These are phyloP conservation scores for Neomonachus schauinslandi DNA, from an alignment of 2,113 vertebrate genomes.

Conservation along the genomic window DNA sequence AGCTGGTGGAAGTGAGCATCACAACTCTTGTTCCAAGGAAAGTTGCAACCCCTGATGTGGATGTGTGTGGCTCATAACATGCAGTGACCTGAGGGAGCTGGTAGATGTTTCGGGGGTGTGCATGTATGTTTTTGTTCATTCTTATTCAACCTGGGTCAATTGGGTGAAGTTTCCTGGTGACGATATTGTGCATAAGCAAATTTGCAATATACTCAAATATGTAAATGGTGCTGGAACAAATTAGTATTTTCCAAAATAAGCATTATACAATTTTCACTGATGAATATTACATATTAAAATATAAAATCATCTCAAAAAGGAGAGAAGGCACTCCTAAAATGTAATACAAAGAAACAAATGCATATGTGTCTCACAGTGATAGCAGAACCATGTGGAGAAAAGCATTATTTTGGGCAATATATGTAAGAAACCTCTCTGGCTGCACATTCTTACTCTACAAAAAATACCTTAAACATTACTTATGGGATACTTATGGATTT, in stretches of 20 bases:
- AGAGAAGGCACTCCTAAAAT: neutral
- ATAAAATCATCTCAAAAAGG: neutral
- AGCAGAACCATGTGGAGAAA: neutral
- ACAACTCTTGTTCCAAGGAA: neutral
- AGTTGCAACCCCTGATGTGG: neutral
- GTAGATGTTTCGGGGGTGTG: neutral
- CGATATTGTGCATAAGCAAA: neutral
- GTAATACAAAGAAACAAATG: neutral
- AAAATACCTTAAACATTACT: neutral
- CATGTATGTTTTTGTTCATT: neutral
- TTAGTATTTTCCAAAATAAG: neutral
- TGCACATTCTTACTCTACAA: neutral
- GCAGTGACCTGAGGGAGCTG: neutral
- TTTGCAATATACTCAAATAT: neutral
- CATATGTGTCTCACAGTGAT: neutral
- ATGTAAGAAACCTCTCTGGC: neutral
- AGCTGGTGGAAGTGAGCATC: neutral
- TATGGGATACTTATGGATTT: neutral
- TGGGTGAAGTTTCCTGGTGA: neutral
- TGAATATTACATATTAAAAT: neutral
- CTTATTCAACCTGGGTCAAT: neutral
- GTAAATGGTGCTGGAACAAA: neutral
- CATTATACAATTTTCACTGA: neutral
- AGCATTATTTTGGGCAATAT: neutral
- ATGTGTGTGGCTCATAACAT: neutral